Conservation (phyloP, 2,797 vertebrate species). For the Carcharodon carcharias region DNA sequence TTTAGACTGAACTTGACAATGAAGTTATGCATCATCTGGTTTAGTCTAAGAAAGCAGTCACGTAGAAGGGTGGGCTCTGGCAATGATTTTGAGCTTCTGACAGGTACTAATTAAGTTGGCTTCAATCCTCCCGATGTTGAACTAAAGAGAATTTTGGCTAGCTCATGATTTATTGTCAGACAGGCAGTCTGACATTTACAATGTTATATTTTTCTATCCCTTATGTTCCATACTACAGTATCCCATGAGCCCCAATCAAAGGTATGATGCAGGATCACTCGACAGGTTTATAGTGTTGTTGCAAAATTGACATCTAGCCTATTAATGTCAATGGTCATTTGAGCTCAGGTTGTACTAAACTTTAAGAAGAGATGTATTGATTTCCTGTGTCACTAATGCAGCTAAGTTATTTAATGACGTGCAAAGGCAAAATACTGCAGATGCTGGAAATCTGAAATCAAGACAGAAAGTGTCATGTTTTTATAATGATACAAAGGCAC, state of each 20-base stretch:
- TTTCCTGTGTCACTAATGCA: neutral
- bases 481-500: too few relatives aligned
- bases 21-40: neutral
- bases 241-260: constrained; percentile 12
- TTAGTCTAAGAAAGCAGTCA: neutral
- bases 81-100: neutral
- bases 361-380: neutral
- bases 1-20: neutral
- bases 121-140: neutral
- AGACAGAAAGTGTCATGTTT: neutral
- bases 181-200: neutral
- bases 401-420: neutral
- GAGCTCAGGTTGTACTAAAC: neutral
- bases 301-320: neutral
- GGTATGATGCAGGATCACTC: neutral
- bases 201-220: neutral
- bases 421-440: neutral
- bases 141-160: neutral
- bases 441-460: neutral
- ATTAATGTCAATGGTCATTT: neutral
- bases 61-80: neutral
- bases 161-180: neutral
- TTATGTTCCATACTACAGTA: neutral
- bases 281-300: neutral
- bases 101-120: neutral